Percentiles rank a stretch among this genome's conserved stretches.
These are phyloP conservation scores for Agrotis clavis DNA, from an alignment of 2,888 invertebrate genomes.

Conservation along the genomic window DNA sequence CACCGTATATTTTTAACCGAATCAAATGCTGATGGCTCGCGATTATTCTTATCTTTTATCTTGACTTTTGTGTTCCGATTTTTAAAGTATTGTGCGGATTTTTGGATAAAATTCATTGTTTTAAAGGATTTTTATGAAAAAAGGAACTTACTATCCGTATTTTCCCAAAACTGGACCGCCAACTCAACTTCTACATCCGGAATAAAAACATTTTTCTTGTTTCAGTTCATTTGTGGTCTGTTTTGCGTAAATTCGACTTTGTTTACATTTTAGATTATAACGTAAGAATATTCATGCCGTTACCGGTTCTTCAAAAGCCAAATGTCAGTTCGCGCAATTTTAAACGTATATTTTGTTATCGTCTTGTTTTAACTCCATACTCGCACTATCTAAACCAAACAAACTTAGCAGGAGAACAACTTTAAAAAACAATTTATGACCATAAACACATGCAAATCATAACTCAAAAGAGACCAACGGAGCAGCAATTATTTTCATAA, in stretches of 20 bases:
- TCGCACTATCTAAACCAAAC: slow-evolving; percentile 7
- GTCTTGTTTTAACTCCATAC: slow-evolving; percentile 14
- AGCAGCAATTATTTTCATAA: slow-evolving; percentile 51
- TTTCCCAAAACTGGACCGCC: no score
- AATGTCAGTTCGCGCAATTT: slow-evolving; percentile 34
- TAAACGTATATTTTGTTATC: slow-evolving; percentile 22
- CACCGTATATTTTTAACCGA: slow-evolving; percentile 41
- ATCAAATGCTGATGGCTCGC: slow-evolving; percentile 19
- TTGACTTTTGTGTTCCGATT: slow-evolving; percentile 39
- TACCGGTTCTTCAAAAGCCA: slow-evolving; percentile 25
- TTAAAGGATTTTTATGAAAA: neutral
- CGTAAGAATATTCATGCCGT: neutral
- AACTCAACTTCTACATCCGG: no score
- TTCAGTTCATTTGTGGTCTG: no score
- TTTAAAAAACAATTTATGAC: slow-evolving; percentile 29
- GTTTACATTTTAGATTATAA: slow-evolving; percentile 10
- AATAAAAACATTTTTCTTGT: no score
- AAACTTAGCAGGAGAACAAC: slow-evolving; percentile 40
- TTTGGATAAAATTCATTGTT: neutral
- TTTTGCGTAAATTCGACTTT: no score
- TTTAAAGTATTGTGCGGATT: slow-evolving; percentile 7
- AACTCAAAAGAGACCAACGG: slow-evolving; percentile 54
- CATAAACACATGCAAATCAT: slow-evolving; percentile 54
- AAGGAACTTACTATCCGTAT: no score
- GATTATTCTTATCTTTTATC: slow-evolving; percentile 45